phyloP scores from a whole-genome alignment of 1,140 invertebrate genomes.

The Listronotus oregonensis region DNA sequence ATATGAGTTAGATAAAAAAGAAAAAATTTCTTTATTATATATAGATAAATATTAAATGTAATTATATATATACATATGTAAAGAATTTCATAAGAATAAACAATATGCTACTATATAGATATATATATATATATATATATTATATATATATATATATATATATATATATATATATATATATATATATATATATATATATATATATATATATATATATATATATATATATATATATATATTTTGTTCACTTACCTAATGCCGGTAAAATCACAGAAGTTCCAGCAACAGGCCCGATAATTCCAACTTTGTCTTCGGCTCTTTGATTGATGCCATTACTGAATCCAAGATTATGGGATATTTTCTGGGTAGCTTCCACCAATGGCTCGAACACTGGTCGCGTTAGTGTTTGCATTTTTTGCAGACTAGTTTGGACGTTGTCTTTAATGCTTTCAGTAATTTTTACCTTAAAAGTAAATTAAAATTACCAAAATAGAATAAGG shows the following conservation, averaged over 20 bases:
- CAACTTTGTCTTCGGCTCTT: conserved; percentile 74
- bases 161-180: too few relatives aligned
- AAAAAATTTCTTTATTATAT: too few relatives aligned
- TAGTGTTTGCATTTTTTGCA: conserved; percentile 70
- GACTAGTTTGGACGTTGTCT: conserved; percentile 70
- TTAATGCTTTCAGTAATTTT: conserved; percentile 73
- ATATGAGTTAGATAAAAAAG: too few relatives aligned
- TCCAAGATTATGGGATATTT: conserved; percentile 76
- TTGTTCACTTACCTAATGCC: conserved; percentile 57
- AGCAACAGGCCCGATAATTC: conserved; percentile 61
- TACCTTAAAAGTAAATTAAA: conserved; percentile 45
- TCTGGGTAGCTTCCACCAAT: conserved; percentile 75
- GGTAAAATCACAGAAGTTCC: conserved; percentile 69
- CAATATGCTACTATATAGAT: too few relatives aligned
- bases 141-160: too few relatives aligned
- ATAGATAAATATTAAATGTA: too few relatives aligned
- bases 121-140: too few relatives aligned
- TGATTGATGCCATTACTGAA: conserved; percentile 57
- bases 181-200: too few relatives aligned
- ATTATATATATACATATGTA: too few relatives aligned
- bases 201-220: too few relatives aligned
- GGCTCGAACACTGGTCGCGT: conserved; percentile 74
- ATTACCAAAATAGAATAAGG: not conserved
- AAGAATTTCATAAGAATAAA: too few relatives aligned
- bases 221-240: too few relatives aligned